Conservation (phyloP, 2,888 invertebrate species). For the Agrenia bidenticulata region DNA sequence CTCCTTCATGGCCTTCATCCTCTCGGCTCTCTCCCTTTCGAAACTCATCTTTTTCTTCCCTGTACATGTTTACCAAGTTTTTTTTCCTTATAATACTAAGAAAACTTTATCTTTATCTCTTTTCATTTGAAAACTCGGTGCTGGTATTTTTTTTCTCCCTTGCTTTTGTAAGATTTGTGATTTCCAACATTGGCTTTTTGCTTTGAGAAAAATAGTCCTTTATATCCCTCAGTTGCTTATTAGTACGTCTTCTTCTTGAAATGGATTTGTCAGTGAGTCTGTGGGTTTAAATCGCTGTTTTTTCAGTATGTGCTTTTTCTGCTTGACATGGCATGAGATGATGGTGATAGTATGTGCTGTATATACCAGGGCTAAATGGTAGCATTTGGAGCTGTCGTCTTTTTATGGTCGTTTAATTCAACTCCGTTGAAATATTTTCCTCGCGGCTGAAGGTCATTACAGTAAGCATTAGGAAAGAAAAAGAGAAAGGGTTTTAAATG, state of each 20-base stretch:
- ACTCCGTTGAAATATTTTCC: slow-evolving; percentile 38
- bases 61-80: slow-evolving; percentile 7
- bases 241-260: not conserved
- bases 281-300: too few relatives aligned
- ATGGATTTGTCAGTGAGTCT: not conserved
- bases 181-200: not conserved
- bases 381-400: slow-evolving; percentile 21
- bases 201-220: not conserved
- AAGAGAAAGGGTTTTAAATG: slow-evolving; percentile 13
- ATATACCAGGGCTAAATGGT: not conserved
- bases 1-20: too few relatives aligned
- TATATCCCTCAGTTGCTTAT: not conserved
- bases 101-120: slow-evolving; percentile 15
- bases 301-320: not conserved
- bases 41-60: slow-evolving; percentile 1
- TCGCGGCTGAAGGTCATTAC: slow-evolving; percentile 41
- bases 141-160: not conserved
- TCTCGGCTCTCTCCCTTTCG: not conserved
- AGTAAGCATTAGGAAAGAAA: slow-evolving; percentile 27
- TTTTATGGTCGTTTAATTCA: slow-evolving; percentile 38
- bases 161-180: too few relatives aligned
- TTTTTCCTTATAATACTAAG: slow-evolving; percentile 9
- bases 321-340: slow-evolving; percentile 7
- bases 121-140: not conserved
- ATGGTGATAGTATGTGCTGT: too few relatives aligned